Evolutionary conservation across 2,888 invertebrate species (phyloP), one percentile per base, ranked within the genome.

Genomic region (Chymomyza fuscimana): DNA sequence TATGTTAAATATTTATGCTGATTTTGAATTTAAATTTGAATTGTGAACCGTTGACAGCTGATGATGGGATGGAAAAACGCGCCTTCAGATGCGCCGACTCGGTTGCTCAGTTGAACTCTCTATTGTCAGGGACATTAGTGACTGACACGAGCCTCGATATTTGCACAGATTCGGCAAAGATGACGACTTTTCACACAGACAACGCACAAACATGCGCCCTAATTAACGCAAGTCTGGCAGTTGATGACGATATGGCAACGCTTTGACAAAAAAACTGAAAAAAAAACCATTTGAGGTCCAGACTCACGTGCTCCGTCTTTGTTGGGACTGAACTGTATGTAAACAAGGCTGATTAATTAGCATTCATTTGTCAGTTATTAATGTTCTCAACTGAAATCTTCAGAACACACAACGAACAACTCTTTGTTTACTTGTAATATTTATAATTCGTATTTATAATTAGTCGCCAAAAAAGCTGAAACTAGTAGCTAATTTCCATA

Each of bases 311-410:
- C 86, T 69, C 62, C 62, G 68, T 70, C 61, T 10, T 12, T 46
- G 40, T 46, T 46, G 40, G 10, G 2, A 46, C 0, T 12, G 6
- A 46, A 12, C 40, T 46, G 68, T 66, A 77, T 46, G 68, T 65
- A 77, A 83, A 84, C 83, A 84, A 88, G 86, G 83, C 73, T 36
- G 70, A 76, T 84, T 84, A 84, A 84, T 84, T 84, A 84, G 76
- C 83, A 84, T 73, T 74, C 66, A 76, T 60, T 32, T 84, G 87
- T 73, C 80, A 84, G 71, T 79, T 84, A 72, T 72, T 70, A 72
- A 63, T 56, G 25, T 58, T 29, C 25, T 58, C 25, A 66, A 19
- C 54, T 16, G 9, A 54, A 54, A 54, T 54, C 22, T 16, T n/a
- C 22, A 0, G 52, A 54, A 19, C 19, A 54, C 40, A 46, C 12